Base-by-base conservation (phyloP, 2,888 invertebrate species). In the Ptychoptera albimana region DNA sequence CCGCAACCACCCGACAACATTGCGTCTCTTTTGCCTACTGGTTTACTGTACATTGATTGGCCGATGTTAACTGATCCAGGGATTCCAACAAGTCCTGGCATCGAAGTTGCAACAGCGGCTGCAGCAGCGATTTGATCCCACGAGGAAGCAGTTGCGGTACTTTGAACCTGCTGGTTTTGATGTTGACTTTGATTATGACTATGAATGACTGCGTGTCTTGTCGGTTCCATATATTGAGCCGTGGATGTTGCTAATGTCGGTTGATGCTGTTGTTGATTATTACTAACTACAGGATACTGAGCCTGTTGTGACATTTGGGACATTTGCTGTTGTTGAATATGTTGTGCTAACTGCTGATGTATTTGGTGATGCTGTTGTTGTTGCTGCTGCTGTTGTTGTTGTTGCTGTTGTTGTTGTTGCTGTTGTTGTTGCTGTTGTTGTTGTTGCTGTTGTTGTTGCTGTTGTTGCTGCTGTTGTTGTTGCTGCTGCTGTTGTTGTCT, bases 1-100 rank as follows among this genome's bases (percentile, higher is more conserved):
- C 46, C 46, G 55, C 57, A 48, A 55, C 60, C 66, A 43, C 66
- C 67, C 39, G 69, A 63, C 46, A 67, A 61, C 58, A 69, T 61
- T 23, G 66, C 62, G 51, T 64, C 68, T 43, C 60, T 58, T 48
- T 66, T 67, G 46, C 63, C 62, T 36, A 59, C 55, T 23, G 53
- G 53, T 45, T 51, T 53, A 37, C 51, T 50, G 42, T 50, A 51
- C 50, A 51, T 51, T 37, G 49, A 47, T 40, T 44, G 46, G 10
- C 45, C 47, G 12, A 46, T 39, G 38, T 36, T 48, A 5, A 48
- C 46, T 7, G 45, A 12, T 4, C 23, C 32, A 6, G 43, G 47
- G 8, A 49, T 35, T 10, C 48, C 50, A 35, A 48, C 49, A 13
- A 44, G 48, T 47, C 48, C 47, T 47, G 42, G 42, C 43, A 48